Base-by-base conservation (phyloP, 2,797 vertebrate species). In the Brachyalestes nurse region DNA sequence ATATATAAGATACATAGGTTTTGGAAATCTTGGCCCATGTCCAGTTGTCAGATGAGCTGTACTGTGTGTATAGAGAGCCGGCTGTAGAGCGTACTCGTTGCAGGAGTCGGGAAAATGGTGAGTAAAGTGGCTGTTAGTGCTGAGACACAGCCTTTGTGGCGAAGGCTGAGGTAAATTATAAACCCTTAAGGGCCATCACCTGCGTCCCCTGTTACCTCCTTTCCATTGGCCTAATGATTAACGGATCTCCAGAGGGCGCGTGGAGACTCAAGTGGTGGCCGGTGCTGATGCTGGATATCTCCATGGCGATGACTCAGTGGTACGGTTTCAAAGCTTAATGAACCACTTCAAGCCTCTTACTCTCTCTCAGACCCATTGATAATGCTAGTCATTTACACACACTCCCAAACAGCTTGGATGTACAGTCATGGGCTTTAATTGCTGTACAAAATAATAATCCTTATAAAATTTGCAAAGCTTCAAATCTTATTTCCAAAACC, bases 261-360 rank as follows among this genome's bases (percentile, higher is more conserved):
- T 23, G 6, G 38, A 65, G 34, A 64, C 76, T 82, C 62, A 19
- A 75, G 81, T 70, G 77, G 72, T 13, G 38, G 75, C 69, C 42
- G 69, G 23, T 49, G 45, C 78, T 40, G 34, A n/a, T 72, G 78
- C 66, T 55, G 34, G 38, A 34, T 19, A 57, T 80, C 66, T 83
- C 77, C 77, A 66, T 73, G 75, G 79, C 75, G 28, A 66, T 82
- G 72, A 55, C 72, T 58, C 58, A 62, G 25, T 42, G 19, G 49
- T 38, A 60, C 57, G 60, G 79, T 49, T 73, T 65, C 65, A 51
- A 77, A 65, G 67, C 67, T 82, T 82, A 77, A 82, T 77, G 80
- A 82, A 77, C 16, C 75, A 77, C 80, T 81, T 61, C 45, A 69
- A 49, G 28, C 69, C 53, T 75, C 40, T 69, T 75, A 49, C 70